Conservation (phyloP, 2,888 invertebrate species). For the Punctoribates punctum region DNA sequence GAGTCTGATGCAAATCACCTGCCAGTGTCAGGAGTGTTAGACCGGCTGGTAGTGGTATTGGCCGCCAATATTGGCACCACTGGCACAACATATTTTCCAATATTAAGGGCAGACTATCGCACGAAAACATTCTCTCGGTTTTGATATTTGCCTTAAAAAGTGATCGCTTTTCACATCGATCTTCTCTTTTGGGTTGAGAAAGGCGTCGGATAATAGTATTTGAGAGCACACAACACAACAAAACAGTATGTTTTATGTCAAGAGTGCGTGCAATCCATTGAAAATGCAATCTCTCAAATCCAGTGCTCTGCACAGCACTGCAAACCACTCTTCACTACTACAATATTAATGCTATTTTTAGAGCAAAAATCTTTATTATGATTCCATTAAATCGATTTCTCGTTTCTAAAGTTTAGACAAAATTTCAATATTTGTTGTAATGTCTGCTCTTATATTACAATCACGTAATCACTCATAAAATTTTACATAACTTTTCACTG, state of each 20-base stretch:
- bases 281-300: background rate
- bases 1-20: constrained; percentile 23
- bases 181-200: background rate
- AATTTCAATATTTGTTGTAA: background rate
- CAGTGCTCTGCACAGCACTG: background rate
- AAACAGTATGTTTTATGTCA: constrained; percentile 15
- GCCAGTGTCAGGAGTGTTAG: background rate
- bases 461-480: background rate
- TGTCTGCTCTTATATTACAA: background rate
- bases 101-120: constrained; percentile 1
- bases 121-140: background rate
- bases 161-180: constrained; percentile 15
- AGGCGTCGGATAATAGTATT: background rate
- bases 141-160: constrained; percentile 1
- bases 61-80: no score
- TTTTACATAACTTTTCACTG: background rate
- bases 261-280: background rate
- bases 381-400: constrained; percentile 13
- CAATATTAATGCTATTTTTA: background rate
- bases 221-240: background rate
- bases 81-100: background rate
- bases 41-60: background rate
- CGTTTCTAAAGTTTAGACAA: background rate
- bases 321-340: background rate
- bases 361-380: background rate